These are phyloP conservation scores for Podarcis cretensis DNA, from an alignment of 2,113 vertebrate species.

Conservation along the genomic window DNA sequence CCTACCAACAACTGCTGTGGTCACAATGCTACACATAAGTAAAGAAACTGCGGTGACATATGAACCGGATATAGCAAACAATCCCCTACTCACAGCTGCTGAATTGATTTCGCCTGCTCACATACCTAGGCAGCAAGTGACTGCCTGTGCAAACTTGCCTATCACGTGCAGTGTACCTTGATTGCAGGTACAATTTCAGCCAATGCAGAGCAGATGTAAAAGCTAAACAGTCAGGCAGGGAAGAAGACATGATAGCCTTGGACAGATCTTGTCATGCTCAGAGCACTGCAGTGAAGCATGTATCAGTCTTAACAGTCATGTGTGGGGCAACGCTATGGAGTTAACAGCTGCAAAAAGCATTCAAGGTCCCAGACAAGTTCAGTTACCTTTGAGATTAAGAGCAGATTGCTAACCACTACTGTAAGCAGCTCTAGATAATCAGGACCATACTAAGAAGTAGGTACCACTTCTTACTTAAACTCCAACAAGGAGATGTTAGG, in stretches of 20 bases:
- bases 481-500: neutral
- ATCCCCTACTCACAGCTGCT: conserved; percentile 32
- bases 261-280: neutral
- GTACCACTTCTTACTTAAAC: neutral
- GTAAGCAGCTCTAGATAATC: neutral
- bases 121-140: conserved; percentile 23
- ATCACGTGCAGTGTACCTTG: neutral
- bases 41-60: neutral
- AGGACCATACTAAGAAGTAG: neutral
- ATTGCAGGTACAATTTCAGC: conserved; percentile 45
- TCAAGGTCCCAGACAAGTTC: neutral
- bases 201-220: fast-evolving
- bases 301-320: neutral
- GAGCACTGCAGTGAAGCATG: neutral
- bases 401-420: fast-evolving
- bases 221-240: neutral
- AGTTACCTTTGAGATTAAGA: fast-evolving
- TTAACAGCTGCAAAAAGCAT: conserved; percentile 31
- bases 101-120: conserved; percentile 31
- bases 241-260: neutral
- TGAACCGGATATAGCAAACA: conserved; percentile 39
- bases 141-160: conserved; percentile 38
- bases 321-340: neutral
- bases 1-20: fast-evolving
- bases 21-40: fast-evolving